Conservation (phyloP, 2,113 vertebrate species). For the Esox niger region DNA sequence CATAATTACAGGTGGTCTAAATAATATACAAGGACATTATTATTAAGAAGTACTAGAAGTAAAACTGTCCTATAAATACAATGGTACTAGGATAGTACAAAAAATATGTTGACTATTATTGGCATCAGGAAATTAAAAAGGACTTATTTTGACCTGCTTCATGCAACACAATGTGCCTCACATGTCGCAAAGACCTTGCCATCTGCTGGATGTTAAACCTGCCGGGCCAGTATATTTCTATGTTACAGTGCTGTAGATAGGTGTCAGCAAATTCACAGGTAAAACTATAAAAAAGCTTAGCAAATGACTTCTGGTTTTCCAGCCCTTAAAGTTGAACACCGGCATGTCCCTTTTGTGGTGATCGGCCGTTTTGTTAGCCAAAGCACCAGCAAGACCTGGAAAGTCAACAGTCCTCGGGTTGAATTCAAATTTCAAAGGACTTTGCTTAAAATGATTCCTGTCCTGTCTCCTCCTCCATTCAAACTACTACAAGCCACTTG, state of each 20-base stretch:
- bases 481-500: no score
- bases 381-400: slow-evolving; percentile 44
- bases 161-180: no score
- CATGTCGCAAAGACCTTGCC: slow-evolving; percentile 8
- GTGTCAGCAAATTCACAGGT: slow-evolving; percentile 1
- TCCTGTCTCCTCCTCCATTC: slow-evolving; percentile 38
- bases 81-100: no score
- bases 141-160: no score
- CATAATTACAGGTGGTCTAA: no score
- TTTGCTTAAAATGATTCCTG: slow-evolving; percentile 18
- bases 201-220: slow-evolving; percentile 22
- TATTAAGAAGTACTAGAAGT: no score
- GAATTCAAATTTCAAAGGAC: slow-evolving; percentile 57
- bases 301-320: slow-evolving; percentile 42
- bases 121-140: no score
- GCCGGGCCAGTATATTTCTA: slow-evolving; percentile 37
- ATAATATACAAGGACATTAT: no score
- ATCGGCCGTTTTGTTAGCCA: not conserved
- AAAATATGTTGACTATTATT: no score
- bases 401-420: slow-evolving; percentile 57
- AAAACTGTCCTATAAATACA: no score
- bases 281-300: not conserved
- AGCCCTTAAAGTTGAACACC: slow-evolving; percentile 38
- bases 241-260: not conserved
- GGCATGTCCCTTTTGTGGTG: not conserved